Base-by-base conservation (phyloP, 2,888 invertebrate genomes). In the Brassicogethes aeneus region DNA sequence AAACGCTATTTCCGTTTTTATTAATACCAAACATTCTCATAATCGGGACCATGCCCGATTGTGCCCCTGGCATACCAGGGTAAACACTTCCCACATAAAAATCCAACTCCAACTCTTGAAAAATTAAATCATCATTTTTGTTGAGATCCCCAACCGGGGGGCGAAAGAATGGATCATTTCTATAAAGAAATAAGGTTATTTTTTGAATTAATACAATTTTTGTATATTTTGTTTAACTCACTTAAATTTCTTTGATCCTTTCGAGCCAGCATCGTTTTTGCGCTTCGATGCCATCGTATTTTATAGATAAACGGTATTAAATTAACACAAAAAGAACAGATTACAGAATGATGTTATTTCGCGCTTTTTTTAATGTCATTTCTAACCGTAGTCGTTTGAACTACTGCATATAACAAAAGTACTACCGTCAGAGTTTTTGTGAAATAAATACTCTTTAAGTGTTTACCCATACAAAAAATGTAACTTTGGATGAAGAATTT, bases 71-170 rank as follows among this genome's bases (percentile, higher is more conserved):
- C 94, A 96, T 95, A 34, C 88, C 90, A 15, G 75, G 66, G 46
- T 89, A 61, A 2, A 87, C 80, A 39, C 70, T 68, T 1, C 82
- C 83, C 61, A 82, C 79, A 61, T 95, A 95, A 68, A 90, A 82
- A 63, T 96, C 96, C 46, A 96, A 76, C 64, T 96, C 95, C 39
- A 97, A 71, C 70, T 96, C 95, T 68, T 97, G 96, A 68, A 97
- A 97, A 29, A 80, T 71, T 23, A 97, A 66, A 2, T 70, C 65
- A 59, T 89, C 82, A 40, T 68, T 75, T 16, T 68, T 64, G 67
- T 91, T 70, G n/a, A 91, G 60, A 2, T 62, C 41, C 1, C 78
- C 77, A 1, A 84, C 77, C 7, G 75, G 62, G 2, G 91, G 88
- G 39, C 95, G 46, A 5, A 50, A 33, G n/a, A 47, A 42, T 36